phyloP scores from a whole-genome alignment of 2,797 vertebrate species.

The Trachops cirrhosus region DNA sequence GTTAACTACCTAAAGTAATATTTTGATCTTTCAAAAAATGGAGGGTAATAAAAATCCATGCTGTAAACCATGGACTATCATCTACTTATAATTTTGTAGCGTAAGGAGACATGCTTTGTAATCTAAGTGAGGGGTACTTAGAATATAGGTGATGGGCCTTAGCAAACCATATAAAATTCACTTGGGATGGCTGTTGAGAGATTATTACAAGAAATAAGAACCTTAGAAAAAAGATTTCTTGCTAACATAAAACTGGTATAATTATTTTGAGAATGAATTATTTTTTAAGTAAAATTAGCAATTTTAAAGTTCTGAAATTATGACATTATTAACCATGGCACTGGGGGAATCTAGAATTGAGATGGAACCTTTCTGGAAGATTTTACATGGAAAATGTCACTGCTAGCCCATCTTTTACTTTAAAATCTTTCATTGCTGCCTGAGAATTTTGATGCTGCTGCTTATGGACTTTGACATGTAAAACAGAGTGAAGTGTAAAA shows the following conservation, averaged over 20 bases:
- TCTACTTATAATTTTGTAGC: neutral
- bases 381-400: slow-evolving; percentile 35
- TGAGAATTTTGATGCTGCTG: slow-evolving; percentile 33
- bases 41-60: neutral
- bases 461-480: slow-evolving; percentile 57
- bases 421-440: neutral
- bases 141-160: neutral
- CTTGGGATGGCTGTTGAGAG: neutral
- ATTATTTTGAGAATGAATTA: neutral
- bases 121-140: neutral
- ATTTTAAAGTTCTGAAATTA: slow-evolving; percentile 6
- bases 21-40: slow-evolving; percentile 50
- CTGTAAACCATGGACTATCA: neutral
- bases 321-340: neutral
- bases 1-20: neutral
- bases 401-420: neutral
- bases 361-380: neutral
- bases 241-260: neutral
- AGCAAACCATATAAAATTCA: neutral
- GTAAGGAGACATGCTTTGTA: neutral
- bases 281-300: neutral
- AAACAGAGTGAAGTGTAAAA: slow-evolving; percentile 49
- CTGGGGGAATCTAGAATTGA: neutral
- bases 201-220: neutral
- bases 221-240: neutral